A percentile compares a stretch with the other conserved stretches of the same genome.
phyloP scores from a whole-genome alignment of 2,797 vertebrate genomes.

The Eidolon dupreanum region DNA sequence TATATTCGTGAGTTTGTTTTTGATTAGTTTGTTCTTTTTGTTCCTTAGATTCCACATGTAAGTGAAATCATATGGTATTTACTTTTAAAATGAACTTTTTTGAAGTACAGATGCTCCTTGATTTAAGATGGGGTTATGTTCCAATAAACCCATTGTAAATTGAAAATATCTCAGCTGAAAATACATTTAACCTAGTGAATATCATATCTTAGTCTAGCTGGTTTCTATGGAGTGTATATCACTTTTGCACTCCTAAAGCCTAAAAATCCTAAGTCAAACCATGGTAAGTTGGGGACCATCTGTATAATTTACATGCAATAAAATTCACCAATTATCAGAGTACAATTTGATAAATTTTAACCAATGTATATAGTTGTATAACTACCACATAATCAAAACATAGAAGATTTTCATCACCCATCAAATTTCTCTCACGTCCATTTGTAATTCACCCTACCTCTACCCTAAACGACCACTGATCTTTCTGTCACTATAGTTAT shows the following conservation, averaged over 20 bases:
- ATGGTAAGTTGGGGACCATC: background rate
- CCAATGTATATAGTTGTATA: background rate
- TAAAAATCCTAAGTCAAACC: background rate
- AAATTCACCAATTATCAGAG: background rate
- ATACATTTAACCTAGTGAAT: background rate
- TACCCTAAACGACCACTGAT: background rate
- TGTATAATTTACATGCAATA: background rate
- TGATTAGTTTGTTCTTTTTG: too few relatives aligned
- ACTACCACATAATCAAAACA: background rate
- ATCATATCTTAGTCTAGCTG: background rate
- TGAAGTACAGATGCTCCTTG: background rate
- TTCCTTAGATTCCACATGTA: too few relatives aligned
- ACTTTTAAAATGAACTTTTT: background rate
- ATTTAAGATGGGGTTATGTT: background rate
- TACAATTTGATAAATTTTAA: slow-evolving; percentile 16
- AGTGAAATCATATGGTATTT: background rate
- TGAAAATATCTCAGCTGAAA: background rate
- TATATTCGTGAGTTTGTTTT: too few relatives aligned
- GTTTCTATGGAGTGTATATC: background rate
- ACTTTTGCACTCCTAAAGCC: background rate
- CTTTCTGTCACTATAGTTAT: background rate
- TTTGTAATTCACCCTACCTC: background rate
- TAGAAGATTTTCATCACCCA: background rate
- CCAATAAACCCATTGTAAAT: background rate
- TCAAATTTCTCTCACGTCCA: background rate